Base-by-base conservation (phyloP, 1,140 invertebrate species). In the Acromyrmex heyeri region DNA sequence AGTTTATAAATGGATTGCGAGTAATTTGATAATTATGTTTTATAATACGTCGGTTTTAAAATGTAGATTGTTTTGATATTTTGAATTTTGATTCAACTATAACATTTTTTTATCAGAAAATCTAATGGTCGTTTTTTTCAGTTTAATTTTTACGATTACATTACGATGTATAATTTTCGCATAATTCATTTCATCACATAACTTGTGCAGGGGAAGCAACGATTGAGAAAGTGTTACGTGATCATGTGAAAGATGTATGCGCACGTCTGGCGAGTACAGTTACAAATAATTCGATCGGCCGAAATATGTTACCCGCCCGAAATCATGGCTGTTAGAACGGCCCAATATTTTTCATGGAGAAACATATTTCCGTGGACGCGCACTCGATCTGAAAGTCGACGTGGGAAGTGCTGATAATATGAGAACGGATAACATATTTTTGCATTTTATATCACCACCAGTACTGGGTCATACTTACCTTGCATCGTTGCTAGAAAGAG, bases 391-490 rank as follows among this genome's bases (percentile, higher is more conserved):
- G 18, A 57, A 34, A 72, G 87, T 89, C 62, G 87, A 88, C 72
- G 48, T 55, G 79, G 82, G 30, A 61, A 88, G 77, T 83, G 55
- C 61, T 86, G 87, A 86, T 89, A 88, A 81, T 88, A 89, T 85
- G 88, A 72, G 75, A 89, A 88, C 82, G 87, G 75, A 89, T 89
- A 83, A 88, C 82, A 78, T 89, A 89, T 89, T 89, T 83, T 89
- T 89, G 88, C 88, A 89, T 88, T 89, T 89, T 89, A 89, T 78
- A 76, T 44, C 67, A 53, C 53, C 53, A 34, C 44, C 27, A 53
- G 24, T 86, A 67, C 81, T 73, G 38, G 57, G 38, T 86, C 82
- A 30, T 73, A 88, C 75, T 88, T 88, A 86, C 72, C 30, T 76
- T 44, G 73, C 34, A 18, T 87, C 87, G 64, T 67, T 85, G 79